phyloP scores from a whole-genome alignment of 2,888 invertebrate species.

The Sarcophaga rosellei region DNA sequence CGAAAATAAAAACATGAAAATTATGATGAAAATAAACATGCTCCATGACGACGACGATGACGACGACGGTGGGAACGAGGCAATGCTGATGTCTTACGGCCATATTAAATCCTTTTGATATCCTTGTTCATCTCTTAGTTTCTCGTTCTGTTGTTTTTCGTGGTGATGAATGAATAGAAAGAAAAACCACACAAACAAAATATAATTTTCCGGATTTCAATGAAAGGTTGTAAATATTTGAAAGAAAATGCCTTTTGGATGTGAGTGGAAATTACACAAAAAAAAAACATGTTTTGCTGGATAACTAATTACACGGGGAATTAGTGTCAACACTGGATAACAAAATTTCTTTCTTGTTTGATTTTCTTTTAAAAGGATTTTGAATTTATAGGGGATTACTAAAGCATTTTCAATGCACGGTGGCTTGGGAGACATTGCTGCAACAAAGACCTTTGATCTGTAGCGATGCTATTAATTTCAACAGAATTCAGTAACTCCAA shows the following conservation, averaged over 20 bases:
- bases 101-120: slow-evolving; percentile 45
- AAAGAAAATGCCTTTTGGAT: slow-evolving; percentile 54
- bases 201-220: slow-evolving; percentile 19
- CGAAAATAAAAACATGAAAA: slow-evolving; percentile 26
- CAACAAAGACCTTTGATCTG: no score
- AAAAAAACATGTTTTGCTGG: background rate
- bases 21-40: slow-evolving; percentile 25
- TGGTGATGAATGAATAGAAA: background rate
- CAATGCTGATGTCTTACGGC: slow-evolving; percentile 35
- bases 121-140: background rate
- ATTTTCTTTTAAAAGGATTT: background rate
- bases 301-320: background rate
- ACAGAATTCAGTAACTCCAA: no score
- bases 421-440: no score
- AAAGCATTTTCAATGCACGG: no score
- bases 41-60: slow-evolving; percentile 33
- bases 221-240: slow-evolving; percentile 35
- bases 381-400: background rate
- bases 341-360: background rate
- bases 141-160: background rate
- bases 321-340: slow-evolving; percentile 6
- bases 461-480: no score
- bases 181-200: slow-evolving; percentile 18
- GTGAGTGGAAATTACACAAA: slow-evolving; percentile 49
- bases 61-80: slow-evolving; percentile 8